Evolutionary conservation across 1,140 invertebrate genomes (phyloP), one percentile per base, ranked within the genome.

Genomic region (Drosophila arawakana): DNA sequence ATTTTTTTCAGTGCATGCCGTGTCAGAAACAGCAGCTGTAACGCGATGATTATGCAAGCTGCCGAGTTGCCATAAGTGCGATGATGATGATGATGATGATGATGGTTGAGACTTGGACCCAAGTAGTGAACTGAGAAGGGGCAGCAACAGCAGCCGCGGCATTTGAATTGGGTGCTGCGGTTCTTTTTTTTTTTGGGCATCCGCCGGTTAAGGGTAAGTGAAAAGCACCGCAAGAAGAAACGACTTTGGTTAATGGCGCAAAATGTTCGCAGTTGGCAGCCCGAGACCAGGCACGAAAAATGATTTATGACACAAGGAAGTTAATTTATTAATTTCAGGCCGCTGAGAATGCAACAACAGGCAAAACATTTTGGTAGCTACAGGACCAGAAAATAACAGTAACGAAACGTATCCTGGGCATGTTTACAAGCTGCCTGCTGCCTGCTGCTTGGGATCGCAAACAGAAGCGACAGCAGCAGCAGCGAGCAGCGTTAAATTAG

Each of bases 321-420:
- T 91, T 91, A 91, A 91, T 91, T 91, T 91, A 91, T 91, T 91
- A 91, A 91, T 91, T 91, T 91, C 73, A 65, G 44, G n/a, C 30
- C 39, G 54, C 67, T 63, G 39, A 59, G 62, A 52, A 60, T 57
- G 68, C 62, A 60, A 54, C 58, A 63, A 54, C 47, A 71, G 34
- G 44, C 47, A 13, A 25, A 54, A 25, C 30, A 55, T 59, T 50
- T 46, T 39, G 52, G 25, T n/a, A 44, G 47, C 25, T 43, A 15
- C 41, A 63, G 13, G 3, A 52, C 34, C 11, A 37, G 44, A 30
- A 30, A 30, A 4, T 2, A 25, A 2, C 4, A 25, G 25, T 3
- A 25, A 25, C 4, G n/a, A n/a, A 49, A 18, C 30, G 39, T 15
- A 76, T 66, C 43, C 61, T 47, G 50, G 50, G 69, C 71, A 77